Evolutionary conservation across 2,797 vertebrate species (phyloP).

Genomic region (Channa striata): DNA sequence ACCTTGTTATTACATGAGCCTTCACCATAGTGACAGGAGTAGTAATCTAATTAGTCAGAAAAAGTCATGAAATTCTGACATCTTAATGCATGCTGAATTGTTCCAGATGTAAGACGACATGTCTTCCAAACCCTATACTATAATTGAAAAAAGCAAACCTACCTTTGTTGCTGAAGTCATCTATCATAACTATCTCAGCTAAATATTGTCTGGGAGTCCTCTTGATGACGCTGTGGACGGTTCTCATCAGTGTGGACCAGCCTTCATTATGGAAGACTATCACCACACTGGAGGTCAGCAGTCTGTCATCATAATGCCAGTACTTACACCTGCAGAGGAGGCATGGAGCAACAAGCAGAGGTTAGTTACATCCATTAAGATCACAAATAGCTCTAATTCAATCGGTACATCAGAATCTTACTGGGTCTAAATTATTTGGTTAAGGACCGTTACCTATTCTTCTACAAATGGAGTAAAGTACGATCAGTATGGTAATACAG

Average conservation of each 20-base stretch:
- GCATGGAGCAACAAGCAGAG: background rate
- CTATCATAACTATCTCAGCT: conserved; percentile 97
- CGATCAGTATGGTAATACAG: too few relatives aligned
- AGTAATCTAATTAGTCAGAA: too few relatives aligned
- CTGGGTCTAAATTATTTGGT: too few relatives aligned
- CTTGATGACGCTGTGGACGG: conserved; percentile 98
- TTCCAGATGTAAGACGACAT: background rate
- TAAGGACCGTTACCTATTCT: too few relatives aligned
- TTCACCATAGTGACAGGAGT: too few relatives aligned
- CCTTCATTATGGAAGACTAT: conserved; percentile 99
- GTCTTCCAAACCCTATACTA: too few relatives aligned
- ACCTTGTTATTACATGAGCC: background rate
- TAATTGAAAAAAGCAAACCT: conserved; percentile 6
- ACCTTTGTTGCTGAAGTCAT: conserved; percentile 99
- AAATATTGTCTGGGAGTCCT: conserved; percentile 94
- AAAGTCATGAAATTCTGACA: too few relatives aligned
- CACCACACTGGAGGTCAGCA: conserved; percentile 94
- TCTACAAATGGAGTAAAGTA: too few relatives aligned
- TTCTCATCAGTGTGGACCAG: conserved; percentile 98
- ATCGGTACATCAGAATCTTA: too few relatives aligned
- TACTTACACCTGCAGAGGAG: conserved; percentile 90
- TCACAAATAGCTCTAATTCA: background rate
- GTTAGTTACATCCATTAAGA: conserved; percentile 1
- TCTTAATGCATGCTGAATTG: background rate
- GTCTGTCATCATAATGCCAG: conserved; percentile 95